A percentile compares a stretch with the other conserved stretches of the same genome.
These are phyloP conservation scores for Bombylius major DNA, from an alignment of 2,888 invertebrate genomes.

Conservation along the genomic window DNA sequence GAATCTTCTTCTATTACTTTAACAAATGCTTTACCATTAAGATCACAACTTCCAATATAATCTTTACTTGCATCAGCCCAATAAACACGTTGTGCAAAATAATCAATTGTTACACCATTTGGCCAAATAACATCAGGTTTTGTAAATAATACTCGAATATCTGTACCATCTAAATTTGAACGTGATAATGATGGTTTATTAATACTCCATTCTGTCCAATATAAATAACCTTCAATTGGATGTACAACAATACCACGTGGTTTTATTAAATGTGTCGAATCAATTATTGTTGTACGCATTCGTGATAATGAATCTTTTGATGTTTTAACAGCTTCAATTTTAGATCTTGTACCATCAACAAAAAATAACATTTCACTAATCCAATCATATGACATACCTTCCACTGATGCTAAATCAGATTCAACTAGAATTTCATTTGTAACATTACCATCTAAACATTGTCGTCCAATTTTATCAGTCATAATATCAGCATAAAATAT, in stretches of 20 bases:
- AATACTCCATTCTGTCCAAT: slow-evolving; percentile 82
- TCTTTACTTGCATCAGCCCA: slow-evolving; percentile 80
- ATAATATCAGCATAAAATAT: slow-evolving; percentile 83
- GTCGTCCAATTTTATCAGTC: slow-evolving; percentile 61
- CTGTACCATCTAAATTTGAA: slow-evolving; percentile 65
- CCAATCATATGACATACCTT: slow-evolving; percentile 85
- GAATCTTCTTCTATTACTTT: slow-evolving; percentile 52
- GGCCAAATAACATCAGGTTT: slow-evolving; percentile 67
- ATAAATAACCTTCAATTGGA: slow-evolving; percentile 63
- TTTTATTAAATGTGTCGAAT: slow-evolving; percentile 49
- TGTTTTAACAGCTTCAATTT: slow-evolving; percentile 70
- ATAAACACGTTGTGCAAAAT: slow-evolving; percentile 63
- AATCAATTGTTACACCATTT: slow-evolving; percentile 76
- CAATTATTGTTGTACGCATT: slow-evolving; percentile 65
- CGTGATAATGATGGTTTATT: slow-evolving; percentile 64
- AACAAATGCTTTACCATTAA: slow-evolving; percentile 55
- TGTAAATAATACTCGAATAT: slow-evolving; percentile 50
- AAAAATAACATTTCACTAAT: slow-evolving; percentile 76
- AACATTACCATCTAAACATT: slow-evolving; percentile 58
- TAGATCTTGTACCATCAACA: slow-evolving; percentile 65
- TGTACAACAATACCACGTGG: slow-evolving; percentile 76
- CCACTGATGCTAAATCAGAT: slow-evolving; percentile 63
- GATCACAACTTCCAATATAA: slow-evolving; percentile 63
- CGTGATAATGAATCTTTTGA: slow-evolving; percentile 39
- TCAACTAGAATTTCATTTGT: slow-evolving; percentile 59